Conservation (phyloP, 2,113 vertebrate genomes). For the Hippocampus comes region DNA sequence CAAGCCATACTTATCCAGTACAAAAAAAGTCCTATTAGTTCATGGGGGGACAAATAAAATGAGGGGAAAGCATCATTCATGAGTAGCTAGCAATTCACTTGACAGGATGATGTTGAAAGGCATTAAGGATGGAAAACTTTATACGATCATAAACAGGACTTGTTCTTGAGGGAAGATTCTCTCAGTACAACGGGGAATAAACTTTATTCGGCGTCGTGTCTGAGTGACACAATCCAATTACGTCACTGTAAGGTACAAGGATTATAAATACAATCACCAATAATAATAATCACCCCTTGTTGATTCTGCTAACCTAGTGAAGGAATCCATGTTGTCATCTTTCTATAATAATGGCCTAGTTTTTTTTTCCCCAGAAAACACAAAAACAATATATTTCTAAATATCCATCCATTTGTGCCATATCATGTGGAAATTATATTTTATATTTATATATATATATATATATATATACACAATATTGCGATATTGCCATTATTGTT, state of each 20-base stretch:
- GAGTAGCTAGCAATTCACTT: no score
- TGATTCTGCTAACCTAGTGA: background rate
- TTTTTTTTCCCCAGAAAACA: no score
- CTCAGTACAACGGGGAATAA: constrained; percentile 13
- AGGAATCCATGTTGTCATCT: background rate
- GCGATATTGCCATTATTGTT: no score
- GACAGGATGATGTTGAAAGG: no score
- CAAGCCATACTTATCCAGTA: constrained; percentile 21
- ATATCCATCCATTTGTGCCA: no score
- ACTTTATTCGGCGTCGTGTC: constrained; percentile 11
- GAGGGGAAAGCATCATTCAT: constrained; percentile 10
- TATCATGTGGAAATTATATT: no score
- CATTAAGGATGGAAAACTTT: constrained; percentile 54
- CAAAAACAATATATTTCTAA: no score
- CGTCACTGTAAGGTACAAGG: background rate
- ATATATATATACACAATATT: no score
- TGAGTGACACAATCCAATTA: background rate
- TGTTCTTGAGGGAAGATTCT: constrained; percentile 39
- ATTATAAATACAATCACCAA: background rate
- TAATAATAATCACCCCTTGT: background rate
- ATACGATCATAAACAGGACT: constrained; percentile 53
- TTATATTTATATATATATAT: no score
- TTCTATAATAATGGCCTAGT: no score
- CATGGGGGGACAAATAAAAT: constrained; percentile 5
- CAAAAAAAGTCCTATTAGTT: background rate